These are phyloP conservation scores for Lutjanus argentimaculatus DNA, from an alignment of 2,797 vertebrate species.

Conservation along the genomic window DNA sequence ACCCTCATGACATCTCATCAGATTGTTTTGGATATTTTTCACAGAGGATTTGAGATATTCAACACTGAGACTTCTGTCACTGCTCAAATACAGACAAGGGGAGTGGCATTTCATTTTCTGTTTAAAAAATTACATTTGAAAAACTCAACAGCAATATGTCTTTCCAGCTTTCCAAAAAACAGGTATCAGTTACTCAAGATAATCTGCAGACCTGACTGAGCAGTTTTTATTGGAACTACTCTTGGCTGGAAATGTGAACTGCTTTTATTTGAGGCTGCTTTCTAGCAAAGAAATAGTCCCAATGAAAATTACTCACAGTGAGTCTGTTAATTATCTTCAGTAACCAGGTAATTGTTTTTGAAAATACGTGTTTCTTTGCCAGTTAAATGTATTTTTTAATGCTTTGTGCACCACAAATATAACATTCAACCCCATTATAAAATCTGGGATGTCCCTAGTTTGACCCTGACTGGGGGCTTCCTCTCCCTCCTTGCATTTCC, in stretches of 20 bases:
- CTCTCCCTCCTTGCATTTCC: conserved; percentile 32
- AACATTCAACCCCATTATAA: background rate
- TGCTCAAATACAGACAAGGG: conserved; percentile 4
- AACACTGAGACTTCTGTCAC: conserved; percentile 11
- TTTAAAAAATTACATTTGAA: background rate
- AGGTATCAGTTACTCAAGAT: conserved; percentile 31
- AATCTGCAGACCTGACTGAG: conserved; percentile 33
- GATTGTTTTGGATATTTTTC: background rate
- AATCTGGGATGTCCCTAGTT: background rate
- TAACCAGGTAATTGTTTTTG: too few relatives aligned
- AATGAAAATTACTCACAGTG: conserved; percentile 21
- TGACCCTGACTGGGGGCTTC: conserved; percentile 8
- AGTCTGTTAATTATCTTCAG: background rate
- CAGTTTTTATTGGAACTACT: conserved; percentile 34
- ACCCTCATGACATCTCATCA: background rate
- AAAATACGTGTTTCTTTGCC: too few relatives aligned
- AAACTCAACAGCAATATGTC: background rate
- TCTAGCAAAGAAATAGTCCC: conserved; percentile 24
- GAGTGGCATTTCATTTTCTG: background rate
- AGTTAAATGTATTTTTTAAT: too few relatives aligned
- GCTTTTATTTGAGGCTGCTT: conserved; percentile 21
- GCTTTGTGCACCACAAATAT: too few relatives aligned
- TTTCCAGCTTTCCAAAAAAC: conserved; percentile 26
- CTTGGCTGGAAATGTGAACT: conserved; percentile 18
- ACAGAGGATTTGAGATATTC: background rate